Evolutionary conservation across 1,140 invertebrate genomes (phyloP), one percentile per base, ranked within the genome.

Genomic region (Glossosoma conforme): DNA sequence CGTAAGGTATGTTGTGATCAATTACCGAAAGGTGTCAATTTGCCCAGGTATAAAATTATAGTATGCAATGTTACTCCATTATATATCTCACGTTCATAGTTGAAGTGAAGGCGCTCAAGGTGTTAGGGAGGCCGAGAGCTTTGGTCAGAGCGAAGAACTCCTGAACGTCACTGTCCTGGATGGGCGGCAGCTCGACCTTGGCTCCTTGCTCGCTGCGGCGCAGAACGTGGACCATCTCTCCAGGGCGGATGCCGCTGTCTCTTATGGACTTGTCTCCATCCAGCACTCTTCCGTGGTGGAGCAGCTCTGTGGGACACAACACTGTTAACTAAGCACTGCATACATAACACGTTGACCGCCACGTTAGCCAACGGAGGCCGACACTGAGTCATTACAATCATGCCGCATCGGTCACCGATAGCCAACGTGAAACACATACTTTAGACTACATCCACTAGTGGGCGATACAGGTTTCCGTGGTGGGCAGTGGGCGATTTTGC

Each of bases 241-340:
- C 51, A 35, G 21, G 28, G 42, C 51, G 54, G 1, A 58, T 24
- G 3, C 48, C 48, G 32, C 42, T 47, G 3, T 58, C 56, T 14
- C 51, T 44, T 6, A 58, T 28, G 18, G 25, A 46, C 44, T 58
- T 58, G 3, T 44, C 46, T 22, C 51, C 51, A 28, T 58, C 52
- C n/a, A 58, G 28, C 19, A 51, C 25, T 43, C 24, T 44, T 5
- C 56, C 56, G 18, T 54, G 56, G 25, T 58, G 44, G 9, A 58
- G 21, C 10, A 58, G 38, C 36, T 58, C 56, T 58, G 42, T 3
- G 54, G 52, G 14, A 35, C n/a, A 43, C 22, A 24, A 25, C 25
- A 3, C 3, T 6, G 4, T 24, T 17, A 45, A 45, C 35, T 45
- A 45, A 19, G 15, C 32, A 44, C 3, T 8, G 20, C 15, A 21